Percentiles rank a stretch among this genome's conserved stretches.
Evolutionary conservation across 2,888 invertebrate genomes (phyloP).

Genomic region (Eilema caniola): DNA sequence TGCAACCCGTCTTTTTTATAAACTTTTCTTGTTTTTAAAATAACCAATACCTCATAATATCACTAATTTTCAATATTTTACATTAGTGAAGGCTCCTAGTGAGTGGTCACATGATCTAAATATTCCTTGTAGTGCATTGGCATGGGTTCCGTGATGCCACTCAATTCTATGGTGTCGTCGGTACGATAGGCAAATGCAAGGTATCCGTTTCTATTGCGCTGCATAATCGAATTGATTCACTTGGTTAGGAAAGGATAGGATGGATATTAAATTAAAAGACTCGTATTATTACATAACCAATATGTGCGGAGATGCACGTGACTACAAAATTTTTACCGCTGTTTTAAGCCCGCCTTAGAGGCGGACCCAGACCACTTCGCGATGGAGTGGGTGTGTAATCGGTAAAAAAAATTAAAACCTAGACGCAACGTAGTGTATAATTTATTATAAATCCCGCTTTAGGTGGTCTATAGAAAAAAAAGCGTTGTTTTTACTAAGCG

Average conservation of each 20-base stretch:
- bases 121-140: neutral
- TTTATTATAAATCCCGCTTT: neutral
- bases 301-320: neutral
- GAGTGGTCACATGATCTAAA: neutral
- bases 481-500: neutral
- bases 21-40: too few relatives aligned
- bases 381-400: constrained; percentile 1
- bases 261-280: neutral
- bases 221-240: neutral
- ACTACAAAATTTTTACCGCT: neutral
- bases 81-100: neutral
- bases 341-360: neutral
- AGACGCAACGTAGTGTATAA: neutral
- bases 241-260: too few relatives aligned
- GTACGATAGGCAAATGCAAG: neutral
- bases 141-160: neutral
- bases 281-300: neutral
- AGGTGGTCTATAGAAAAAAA: neutral
- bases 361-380: neutral
- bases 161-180: neutral
- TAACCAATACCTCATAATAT: too few relatives aligned
- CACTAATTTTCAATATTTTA: too few relatives aligned
- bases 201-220: neutral
- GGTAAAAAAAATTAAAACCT: neutral
- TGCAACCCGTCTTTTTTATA: too few relatives aligned